Percentiles rank a stretch among this genome's conserved stretches.
phyloP scores from a whole-genome alignment of 2,888 invertebrate species.

The Cheilosia impressa region DNA sequence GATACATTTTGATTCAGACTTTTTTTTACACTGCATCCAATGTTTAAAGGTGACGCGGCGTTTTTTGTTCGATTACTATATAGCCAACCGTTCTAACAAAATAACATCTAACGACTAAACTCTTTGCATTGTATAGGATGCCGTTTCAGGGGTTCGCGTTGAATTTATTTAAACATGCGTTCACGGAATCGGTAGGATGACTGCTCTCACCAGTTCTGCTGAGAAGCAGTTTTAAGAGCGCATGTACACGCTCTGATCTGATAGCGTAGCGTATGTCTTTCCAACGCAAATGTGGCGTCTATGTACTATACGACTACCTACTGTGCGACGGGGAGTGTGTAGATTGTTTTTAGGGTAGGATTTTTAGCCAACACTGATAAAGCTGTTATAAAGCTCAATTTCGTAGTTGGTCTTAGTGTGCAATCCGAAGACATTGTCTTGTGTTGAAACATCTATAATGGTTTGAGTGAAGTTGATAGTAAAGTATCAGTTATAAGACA shows the following conservation, averaged over 20 bases:
- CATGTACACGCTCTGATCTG: slow-evolving; percentile 16
- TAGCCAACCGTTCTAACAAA: slow-evolving; percentile 39
- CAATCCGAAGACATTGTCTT: slow-evolving; percentile 1
- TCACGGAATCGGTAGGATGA: slow-evolving; percentile 43
- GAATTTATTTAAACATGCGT: slow-evolving; percentile 36
- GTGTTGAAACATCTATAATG: slow-evolving; percentile 4
- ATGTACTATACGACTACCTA: neutral
- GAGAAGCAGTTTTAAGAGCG: slow-evolving; percentile 47
- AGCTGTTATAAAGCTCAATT: slow-evolving; percentile 6
- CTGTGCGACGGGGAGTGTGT: neutral
- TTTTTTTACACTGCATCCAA: neutral
- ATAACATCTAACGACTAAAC: slow-evolving; percentile 42
- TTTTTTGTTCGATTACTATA: neutral
- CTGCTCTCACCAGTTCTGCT: slow-evolving; percentile 31
- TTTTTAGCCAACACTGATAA: neutral
- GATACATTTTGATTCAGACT: slow-evolving; percentile 5
- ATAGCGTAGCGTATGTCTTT: neutral
- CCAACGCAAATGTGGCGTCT: slow-evolving; percentile 1
- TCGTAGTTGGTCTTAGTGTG: neutral
- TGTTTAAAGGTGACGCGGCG: slow-evolving; percentile 2
- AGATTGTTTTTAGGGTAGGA: slow-evolving; percentile 12
- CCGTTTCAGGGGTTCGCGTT: slow-evolving; percentile 32
- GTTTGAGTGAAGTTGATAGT: slow-evolving; percentile 3
- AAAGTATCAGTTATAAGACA: slow-evolving; percentile 3
- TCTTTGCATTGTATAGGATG: slow-evolving; percentile 16